phyloP scores from a whole-genome alignment of 2,113 vertebrate genomes.

The Clarias magur region DNA sequence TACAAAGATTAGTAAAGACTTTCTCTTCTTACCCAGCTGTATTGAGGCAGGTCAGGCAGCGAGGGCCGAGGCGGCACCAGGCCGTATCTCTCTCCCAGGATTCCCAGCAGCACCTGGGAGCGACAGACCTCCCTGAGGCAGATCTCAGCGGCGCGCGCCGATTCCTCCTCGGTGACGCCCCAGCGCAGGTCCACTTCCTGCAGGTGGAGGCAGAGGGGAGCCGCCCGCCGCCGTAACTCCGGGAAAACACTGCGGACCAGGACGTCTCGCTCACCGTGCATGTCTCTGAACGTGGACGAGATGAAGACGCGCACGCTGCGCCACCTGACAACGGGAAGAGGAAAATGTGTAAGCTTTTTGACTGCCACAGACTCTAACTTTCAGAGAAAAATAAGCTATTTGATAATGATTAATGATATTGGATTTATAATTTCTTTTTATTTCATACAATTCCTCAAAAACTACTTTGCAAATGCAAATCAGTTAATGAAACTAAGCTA shows the following conservation, averaged over 20 bases:
- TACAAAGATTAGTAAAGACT: no score
- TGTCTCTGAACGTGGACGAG: slow-evolving; percentile 90
- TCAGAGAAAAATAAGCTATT: neutral
- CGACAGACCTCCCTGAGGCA: slow-evolving; percentile 84
- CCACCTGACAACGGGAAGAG: slow-evolving; percentile 71
- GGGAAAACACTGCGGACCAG: slow-evolving; percentile 81
- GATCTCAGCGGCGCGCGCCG: slow-evolving; percentile 74
- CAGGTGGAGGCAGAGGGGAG: slow-evolving; percentile 71
- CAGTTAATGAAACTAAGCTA: neutral
- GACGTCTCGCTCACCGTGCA: slow-evolving; percentile 84
- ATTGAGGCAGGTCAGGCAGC: slow-evolving; percentile 79
- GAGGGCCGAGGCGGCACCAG: slow-evolving; percentile 68
- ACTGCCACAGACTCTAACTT: neutral
- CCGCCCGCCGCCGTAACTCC: slow-evolving; percentile 75
- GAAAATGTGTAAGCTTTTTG: neutral
- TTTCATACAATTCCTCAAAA: neutral
- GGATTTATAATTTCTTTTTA: neutral
- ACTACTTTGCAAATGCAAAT: neutral
- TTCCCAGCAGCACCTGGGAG: slow-evolving; percentile 81
- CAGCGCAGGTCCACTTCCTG: slow-evolving; percentile 87
- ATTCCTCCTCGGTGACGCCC: slow-evolving; percentile 86
- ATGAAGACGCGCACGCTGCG: slow-evolving; percentile 79
- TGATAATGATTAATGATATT: neutral
- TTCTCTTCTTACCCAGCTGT: slow-evolving; percentile 68
- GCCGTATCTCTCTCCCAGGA: slow-evolving; percentile 86